These are phyloP conservation scores for Aphaenogaster floridana DNA, from an alignment of 1,140 invertebrate genomes.

Conservation along the genomic window DNA sequence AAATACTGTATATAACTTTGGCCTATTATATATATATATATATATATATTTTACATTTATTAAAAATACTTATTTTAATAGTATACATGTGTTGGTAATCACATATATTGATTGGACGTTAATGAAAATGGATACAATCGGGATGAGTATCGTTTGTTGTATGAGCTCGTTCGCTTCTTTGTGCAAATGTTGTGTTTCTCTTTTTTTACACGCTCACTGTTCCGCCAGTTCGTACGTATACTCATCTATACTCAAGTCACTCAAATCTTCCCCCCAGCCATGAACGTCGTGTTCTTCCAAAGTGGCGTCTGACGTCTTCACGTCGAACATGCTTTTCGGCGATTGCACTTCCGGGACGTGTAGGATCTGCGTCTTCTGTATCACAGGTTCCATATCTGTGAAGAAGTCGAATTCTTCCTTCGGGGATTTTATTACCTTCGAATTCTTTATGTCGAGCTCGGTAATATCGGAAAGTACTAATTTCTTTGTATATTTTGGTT, in stretches of 20 bases:
- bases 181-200: neutral
- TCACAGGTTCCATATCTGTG: conserved; percentile 94
- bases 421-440: conserved; percentile 85
- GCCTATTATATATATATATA: conserved; percentile 30
- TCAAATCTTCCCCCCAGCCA: conserved; percentile 84
- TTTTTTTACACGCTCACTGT: conserved; percentile 15
- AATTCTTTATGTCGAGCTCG: conserved; percentile 92
- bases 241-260: conserved; percentile 80
- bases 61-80: conserved; percentile 53
- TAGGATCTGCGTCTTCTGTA: conserved; percentile 89
- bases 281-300: conserved; percentile 75
- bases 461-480: conserved; percentile 89
- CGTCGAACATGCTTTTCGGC: conserved; percentile 82
- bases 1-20: neutral
- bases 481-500: conserved; percentile 80
- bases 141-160: conserved; percentile 1
- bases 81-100: conserved; percentile 20
- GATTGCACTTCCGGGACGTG: conserved; percentile 80
- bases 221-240: conserved; percentile 38
- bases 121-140: conserved; percentile 27
- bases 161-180: neutral
- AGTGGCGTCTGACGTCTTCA: conserved; percentile 71
- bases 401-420: conserved; percentile 90
- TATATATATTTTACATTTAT: conserved; percentile 53
- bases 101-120: conserved; percentile 25